Base-by-base conservation (phyloP, 2,797 vertebrate genomes). In the Lacerta agilis region DNA sequence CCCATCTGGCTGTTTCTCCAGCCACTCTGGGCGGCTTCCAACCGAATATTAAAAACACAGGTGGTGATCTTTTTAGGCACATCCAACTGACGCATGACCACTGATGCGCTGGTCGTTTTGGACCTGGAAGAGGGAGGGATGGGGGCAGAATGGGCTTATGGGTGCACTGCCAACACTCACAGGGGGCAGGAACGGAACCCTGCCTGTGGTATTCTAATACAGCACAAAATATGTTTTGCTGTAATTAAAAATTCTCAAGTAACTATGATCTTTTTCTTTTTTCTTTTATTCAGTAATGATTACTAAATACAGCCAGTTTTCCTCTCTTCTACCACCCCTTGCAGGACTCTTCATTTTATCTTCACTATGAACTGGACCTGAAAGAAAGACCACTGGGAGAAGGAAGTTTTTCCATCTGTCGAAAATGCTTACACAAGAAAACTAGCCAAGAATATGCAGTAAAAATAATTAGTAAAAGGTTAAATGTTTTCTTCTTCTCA, bases 401-500 rank as follows among this genome's bases (percentile, higher is more conserved):
- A 96, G 99, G 99, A 55, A 99, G 99, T 96, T 99, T 99, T 96
- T 99, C 99, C 86, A 99, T 99, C 95, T 99, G 99, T 95, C 98
- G 99, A 92, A 98, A 97, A 88, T 99, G 99, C 94, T 97, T 97
- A 87, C 98, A 99, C 96, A 99, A 98, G 96, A 99, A 98, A 97
- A 99, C 98, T 5, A 98, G 97, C 82, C 98, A 98, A 95, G 98
- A 98, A 85, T 99, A 98, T 79, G 99, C 98, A 8, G 99, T 99
- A 94, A 99, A 99, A 97, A 99, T 99, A 87, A 98, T 99, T 97
- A 99, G 98, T 97, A 99, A 98, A 97, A 98, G 99, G 99, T 99
- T 97, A 83, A 92, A 49, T 95, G 45, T 92, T 49, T 84, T 27
- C 84, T 92, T 93, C 91, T 90, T 91, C 90, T 90, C 92, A 83